Evolutionary conservation across 2,888 invertebrate species (phyloP).

Genomic region (Limnephilus rhombicus): DNA sequence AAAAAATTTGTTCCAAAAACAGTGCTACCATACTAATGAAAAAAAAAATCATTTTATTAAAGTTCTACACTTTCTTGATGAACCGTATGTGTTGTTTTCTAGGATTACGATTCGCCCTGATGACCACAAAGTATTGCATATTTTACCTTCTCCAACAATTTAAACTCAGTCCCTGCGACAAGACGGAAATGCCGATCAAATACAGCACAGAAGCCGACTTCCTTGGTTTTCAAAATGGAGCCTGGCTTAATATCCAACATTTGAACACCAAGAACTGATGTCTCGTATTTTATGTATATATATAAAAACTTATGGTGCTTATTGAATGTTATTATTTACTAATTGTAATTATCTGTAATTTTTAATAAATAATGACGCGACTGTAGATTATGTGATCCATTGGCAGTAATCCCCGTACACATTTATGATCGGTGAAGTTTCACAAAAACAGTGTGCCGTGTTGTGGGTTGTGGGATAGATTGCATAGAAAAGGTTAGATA

Average conservation of each 20-base stretch:
- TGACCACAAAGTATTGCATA: slow-evolving; percentile 75
- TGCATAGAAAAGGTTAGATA: background rate
- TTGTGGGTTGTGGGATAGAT: too few species aligned
- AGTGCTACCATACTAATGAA: too few species aligned
- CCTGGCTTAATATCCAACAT: slow-evolving; percentile 72
- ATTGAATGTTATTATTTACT: background rate
- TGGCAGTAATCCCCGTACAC: too few species aligned
- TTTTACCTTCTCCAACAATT: slow-evolving; percentile 74
- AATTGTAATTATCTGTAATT: background rate
- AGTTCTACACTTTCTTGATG: too few species aligned
- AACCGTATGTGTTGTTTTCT: slow-evolving; percentile 67
- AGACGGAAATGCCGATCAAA: slow-evolving; percentile 73
- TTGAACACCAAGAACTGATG: slow-evolving; percentile 6
- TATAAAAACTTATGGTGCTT: too few species aligned
- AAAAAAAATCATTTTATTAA: background rate
- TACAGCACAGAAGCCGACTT: slow-evolving; percentile 72
- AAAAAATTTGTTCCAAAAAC: too few species aligned
- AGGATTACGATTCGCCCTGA: slow-evolving; percentile 77
- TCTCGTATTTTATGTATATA: background rate
- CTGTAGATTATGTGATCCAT: too few species aligned
- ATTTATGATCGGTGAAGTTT: too few species aligned
- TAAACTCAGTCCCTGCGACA: slow-evolving; percentile 71
- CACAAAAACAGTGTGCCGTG: too few species aligned
- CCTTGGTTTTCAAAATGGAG: slow-evolving; percentile 72
- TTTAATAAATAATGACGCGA: background rate